A percentile compares a stretch with the other conserved stretches of the same genome.
These are phyloP conservation scores for Caenorhabditis remanei DNA, from an alignment of 1,140 invertebrate genomes.

Conservation along the genomic window DNA sequence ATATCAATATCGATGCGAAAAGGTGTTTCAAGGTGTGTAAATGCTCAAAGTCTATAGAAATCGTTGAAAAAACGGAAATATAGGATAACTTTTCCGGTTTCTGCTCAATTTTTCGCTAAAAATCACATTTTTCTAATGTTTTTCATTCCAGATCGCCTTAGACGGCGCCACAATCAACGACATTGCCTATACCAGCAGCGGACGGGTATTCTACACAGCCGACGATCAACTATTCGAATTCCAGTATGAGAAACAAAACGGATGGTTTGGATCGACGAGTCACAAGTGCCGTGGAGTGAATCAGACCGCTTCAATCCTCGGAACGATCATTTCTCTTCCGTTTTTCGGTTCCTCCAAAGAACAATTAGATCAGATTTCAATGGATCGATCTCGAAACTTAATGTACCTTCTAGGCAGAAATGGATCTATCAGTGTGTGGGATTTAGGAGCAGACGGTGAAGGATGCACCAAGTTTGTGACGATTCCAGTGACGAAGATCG, in stretches of 20 bases:
- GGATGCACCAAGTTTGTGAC: conserved; percentile 84
- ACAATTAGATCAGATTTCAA: conserved; percentile 86
- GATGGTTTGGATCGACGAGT: conserved; percentile 86
- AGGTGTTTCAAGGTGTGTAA: conserved; percentile 2
- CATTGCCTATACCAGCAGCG: conserved; percentile 86
- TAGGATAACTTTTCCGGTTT: too few relatives aligned
- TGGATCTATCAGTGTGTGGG: conserved; percentile 86
- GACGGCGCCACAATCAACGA: conserved; percentile 90
- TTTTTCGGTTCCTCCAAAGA: conserved; percentile 82
- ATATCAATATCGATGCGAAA: conserved; percentile 1
- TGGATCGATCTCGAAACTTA: conserved; percentile 91
- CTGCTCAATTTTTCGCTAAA: too few relatives aligned
- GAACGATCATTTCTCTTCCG: conserved; percentile 49
- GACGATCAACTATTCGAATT: conserved; percentile 96
- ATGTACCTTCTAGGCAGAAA: conserved; percentile 87
- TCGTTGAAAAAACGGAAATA: too few relatives aligned
- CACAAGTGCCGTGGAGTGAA: conserved; percentile 92
- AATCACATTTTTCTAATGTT: too few relatives aligned
- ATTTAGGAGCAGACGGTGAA: conserved; percentile 87
- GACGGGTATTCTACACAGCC: conserved; percentile 93
- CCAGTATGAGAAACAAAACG: conserved; percentile 88
- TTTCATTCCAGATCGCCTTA: conserved; percentile 82
- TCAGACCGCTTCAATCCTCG: conserved; percentile 82
- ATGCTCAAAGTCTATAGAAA: too few relatives aligned
- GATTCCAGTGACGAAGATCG: conserved; percentile 84